Evolutionary conservation across 2,797 vertebrate species (phyloP).

Genomic region (Pelochelys cantorii): DNA sequence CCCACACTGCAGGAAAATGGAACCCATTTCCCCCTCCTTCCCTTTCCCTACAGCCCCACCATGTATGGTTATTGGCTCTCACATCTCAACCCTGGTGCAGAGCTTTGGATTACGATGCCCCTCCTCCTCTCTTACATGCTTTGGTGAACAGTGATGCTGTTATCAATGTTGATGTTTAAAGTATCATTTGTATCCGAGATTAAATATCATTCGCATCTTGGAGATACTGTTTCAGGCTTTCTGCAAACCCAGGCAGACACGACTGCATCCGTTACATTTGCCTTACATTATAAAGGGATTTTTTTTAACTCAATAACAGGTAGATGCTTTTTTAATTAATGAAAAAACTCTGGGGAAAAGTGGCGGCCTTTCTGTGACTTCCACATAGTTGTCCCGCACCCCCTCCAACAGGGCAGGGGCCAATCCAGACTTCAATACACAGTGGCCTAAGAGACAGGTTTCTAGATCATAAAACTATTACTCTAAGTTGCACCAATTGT

Average conservation of each 20-base stretch:
- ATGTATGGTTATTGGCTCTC: accelerated
- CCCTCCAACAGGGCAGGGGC: conserved; percentile 11
- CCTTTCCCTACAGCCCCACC: neutral
- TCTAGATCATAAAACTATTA: neutral
- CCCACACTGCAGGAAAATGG: accelerated
- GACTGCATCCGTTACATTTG: accelerated
- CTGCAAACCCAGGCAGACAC: accelerated
- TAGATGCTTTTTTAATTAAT: neutral
- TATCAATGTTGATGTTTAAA: neutral
- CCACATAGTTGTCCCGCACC: neutral
- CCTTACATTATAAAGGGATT: neutral
- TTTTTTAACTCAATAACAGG: neutral
- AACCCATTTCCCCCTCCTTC: neutral
- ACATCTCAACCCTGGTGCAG: neutral
- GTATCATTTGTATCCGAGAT: neutral
- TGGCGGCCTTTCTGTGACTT: neutral
- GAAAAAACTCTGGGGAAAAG: conserved; percentile 21
- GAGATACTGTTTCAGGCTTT: neutral
- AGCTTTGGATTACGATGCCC: neutral
- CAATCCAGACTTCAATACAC: neutral
- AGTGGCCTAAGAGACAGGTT: neutral
- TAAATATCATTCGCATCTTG: accelerated
- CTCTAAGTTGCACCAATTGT: neutral
- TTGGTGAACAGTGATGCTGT: neutral
- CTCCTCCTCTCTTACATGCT: neutral